Base-by-base conservation (phyloP, 2,888 invertebrate species). In the Agonum fuliginosum region DNA sequence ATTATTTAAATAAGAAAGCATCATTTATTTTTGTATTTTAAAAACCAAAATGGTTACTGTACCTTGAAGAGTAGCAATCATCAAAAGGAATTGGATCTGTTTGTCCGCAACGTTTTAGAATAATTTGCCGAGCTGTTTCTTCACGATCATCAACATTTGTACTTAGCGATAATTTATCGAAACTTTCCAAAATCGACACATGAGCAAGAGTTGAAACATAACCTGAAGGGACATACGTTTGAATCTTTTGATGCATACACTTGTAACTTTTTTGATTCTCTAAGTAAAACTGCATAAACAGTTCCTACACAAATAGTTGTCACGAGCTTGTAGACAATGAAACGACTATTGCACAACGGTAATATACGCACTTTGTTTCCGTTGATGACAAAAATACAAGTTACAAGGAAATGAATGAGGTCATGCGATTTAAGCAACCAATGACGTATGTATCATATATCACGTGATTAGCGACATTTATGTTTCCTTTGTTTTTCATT, bases 31-130 rank as follows among this genome's bases (percentile, higher is more conserved):
- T n/a, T n/a, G n/a, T n/a, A n/a, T n/a, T n/a, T n/a, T n/a, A 0
- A 37, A 58, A 37, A 58, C 22, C 73, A 73, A 58, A 88, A 77
- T 37, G 54, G 46, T 17, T 79, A 43, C 24, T 80, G 90, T 84
- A 93, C 92, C 88, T 85, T 82, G 90, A 88, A 80, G 92, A 89
- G 86, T 93, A 94, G 85, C 91, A 90, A 87, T 90, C 88, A 85
- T 90, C 88, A 88, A 94, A 94, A 78, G 87, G 86, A 80, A 91
- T 83, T 48, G 91, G 89, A 80, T 90, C 89, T 20, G 88, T 86
- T 86, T 94, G 94, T 80, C 88, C 88, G 86, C 94, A 95, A 86
- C 91, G 90, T 83, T 91, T 89, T 80, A 94, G 87, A 51, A 87
- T 88, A 46, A 89, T 85, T 78, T 89, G 88, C 78, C 83, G 85